Conservation (phyloP, 2,797 vertebrate genomes). For the Selene dorsalis region DNA sequence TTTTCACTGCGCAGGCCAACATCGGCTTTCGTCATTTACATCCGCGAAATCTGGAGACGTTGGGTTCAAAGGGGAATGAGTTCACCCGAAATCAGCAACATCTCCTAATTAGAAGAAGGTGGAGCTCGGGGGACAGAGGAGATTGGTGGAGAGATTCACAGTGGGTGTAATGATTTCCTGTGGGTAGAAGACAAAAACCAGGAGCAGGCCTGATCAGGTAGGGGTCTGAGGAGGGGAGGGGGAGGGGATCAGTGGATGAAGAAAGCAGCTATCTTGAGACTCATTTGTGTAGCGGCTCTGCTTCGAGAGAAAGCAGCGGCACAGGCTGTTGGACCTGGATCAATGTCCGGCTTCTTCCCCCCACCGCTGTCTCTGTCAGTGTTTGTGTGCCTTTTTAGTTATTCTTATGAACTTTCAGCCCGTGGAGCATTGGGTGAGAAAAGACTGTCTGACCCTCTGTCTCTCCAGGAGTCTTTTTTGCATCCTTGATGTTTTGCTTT, state of each 20-base stretch:
- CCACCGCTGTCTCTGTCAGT: conserved; percentile 15
- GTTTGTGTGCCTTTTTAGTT: conserved; percentile 24
- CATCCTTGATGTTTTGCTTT: conserved; percentile 13
- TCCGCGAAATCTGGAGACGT: conserved; percentile 4
- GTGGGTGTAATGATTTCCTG: conserved; percentile 73
- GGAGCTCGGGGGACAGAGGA: conserved; percentile 59
- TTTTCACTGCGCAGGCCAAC: not conserved
- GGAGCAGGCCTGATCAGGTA: conserved; percentile 44
- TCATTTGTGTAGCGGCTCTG: conserved; percentile 58
- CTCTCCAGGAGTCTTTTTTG: not conserved
- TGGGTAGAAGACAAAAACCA: conserved; percentile 49
- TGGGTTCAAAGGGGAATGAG: conserved; percentile 29
- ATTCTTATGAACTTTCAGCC: conserved; percentile 30
- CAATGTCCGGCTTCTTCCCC: conserved; percentile 36
- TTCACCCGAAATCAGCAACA: conserved; percentile 33
- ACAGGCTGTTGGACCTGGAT: conserved; percentile 39
- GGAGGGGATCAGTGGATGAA: conserved; percentile 50
- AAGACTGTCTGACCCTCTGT: not conserved
- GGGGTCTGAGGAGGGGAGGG: conserved; percentile 30
- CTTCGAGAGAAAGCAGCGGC: conserved; percentile 28
- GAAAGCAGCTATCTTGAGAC: conserved; percentile 60
- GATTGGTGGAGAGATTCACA: conserved; percentile 55
- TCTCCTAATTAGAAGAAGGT: conserved; percentile 64
- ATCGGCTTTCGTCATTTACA: conserved; percentile 32
- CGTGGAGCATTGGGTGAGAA: not conserved